Base-by-base conservation (phyloP, 2,888 invertebrate species). In the Antheraea assamensis region DNA sequence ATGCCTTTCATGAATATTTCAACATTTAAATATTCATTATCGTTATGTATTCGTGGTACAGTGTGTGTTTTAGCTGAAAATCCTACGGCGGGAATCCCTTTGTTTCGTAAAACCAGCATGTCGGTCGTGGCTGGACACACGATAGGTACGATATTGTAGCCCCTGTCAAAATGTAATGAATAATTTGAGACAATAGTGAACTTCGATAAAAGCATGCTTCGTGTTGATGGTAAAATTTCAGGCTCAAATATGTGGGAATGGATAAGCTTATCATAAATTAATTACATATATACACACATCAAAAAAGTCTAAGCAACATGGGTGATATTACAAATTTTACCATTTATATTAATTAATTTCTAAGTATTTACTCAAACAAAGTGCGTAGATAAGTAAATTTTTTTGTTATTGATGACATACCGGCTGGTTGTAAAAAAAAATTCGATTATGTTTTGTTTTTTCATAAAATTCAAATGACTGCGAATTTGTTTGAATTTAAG, bases 71-170 rank as follows among this genome's bases (percentile, higher is more conserved):
- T 90, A 24, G 90, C 80, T 0, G 89, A 72, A 76, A 92, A 90
- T 2, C 92, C 92, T 0, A 92, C 73, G 0, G 90, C 90, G 7
- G 91, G 90, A 31, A 90, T 84, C 0, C 89, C 91, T 1, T 81
- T 73, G 72, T 85, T 87, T 4, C 92, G 85, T 0, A 93, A 3
- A 0, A 76, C 76, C 2, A 89, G 52, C 85, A 88, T 88, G 76
- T 93, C 92, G 0, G 90, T 83, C 0, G 89, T 88, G 0, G 90
- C 92, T 2, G 90, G 87, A 19, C 83, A 83, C 0, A 90, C 83
- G 0, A 87, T 68, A 0, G 90, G 87, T 13, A 64, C 75, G 15
- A 90, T 21, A n/a, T 80, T 80, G 52, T 88, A 79, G 27, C 84
- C 86, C 81, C 92, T 91, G 85, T 52, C 86, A 85, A 71, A 15